Evolutionary conservation across 1,140 invertebrate genomes (phyloP).

Genomic region (Teleogryllus occipitalis): DNA sequence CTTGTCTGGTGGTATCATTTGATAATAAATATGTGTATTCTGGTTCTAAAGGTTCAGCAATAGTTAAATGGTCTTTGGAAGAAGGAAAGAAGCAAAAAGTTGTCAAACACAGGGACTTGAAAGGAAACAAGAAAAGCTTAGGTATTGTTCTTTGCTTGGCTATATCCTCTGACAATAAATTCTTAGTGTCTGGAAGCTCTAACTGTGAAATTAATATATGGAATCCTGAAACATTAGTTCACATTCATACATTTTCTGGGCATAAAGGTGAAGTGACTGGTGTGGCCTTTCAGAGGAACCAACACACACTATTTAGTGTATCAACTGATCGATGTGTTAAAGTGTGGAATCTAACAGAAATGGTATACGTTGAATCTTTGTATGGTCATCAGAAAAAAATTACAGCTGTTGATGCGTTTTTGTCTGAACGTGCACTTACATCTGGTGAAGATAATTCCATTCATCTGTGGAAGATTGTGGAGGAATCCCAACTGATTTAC

Average conservation of each 20-base stretch:
- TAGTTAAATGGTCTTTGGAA: slow-evolving; percentile 72
- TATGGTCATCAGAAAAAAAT: slow-evolving; percentile 88
- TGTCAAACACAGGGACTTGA: slow-evolving; percentile 29
- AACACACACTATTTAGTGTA: slow-evolving; percentile 80
- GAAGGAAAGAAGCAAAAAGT: slow-evolving; percentile 37
- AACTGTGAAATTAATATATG: slow-evolving; percentile 74
- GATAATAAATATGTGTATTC: slow-evolving; percentile 69
- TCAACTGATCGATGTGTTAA: slow-evolving; percentile 77
- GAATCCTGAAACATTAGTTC: slow-evolving; percentile 65
- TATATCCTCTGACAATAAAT: slow-evolving; percentile 76
- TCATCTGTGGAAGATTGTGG: slow-evolving; percentile 90
- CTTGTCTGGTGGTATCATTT: slow-evolving; percentile 67
- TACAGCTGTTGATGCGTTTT: slow-evolving; percentile 78
- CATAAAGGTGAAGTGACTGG: slow-evolving; percentile 69
- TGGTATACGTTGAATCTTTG: slow-evolving; percentile 91
- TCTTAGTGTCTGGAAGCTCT: slow-evolving; percentile 70
- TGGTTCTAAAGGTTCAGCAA: slow-evolving; percentile 77
- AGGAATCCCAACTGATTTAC: slow-evolving; percentile 93
- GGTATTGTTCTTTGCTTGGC: slow-evolving; percentile 60
- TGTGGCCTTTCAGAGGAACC: slow-evolving; percentile 74
- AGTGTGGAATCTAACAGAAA: slow-evolving; percentile 91
- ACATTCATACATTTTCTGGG: slow-evolving; percentile 72
- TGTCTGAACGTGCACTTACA: slow-evolving; percentile 77
- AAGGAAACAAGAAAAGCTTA: slow-evolving; percentile 30
- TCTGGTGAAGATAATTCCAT: slow-evolving; percentile 77